Conservation (phyloP, 1,140 invertebrate genomes). For the Ceratosolen solmsi region DNA sequence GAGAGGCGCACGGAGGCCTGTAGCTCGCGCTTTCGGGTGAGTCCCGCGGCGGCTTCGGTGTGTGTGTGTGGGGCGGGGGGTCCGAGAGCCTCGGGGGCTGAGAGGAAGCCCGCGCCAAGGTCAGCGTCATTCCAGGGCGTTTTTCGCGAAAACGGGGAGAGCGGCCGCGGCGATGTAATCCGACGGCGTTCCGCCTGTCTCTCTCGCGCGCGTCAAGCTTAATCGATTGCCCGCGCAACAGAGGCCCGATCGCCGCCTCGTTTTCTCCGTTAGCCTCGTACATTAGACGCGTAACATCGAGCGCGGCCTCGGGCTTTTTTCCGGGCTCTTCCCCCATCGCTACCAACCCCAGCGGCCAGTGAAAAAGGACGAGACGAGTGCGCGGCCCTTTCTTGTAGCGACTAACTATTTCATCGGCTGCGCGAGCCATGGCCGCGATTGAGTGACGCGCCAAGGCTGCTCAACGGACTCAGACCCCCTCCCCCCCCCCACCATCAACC, state of each 20-base stretch:
- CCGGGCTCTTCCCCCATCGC: no score
- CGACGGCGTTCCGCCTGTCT: constrained; percentile 46
- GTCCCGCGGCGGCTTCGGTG: no score
- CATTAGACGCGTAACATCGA: constrained; percentile 5
- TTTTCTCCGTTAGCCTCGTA: neutral
- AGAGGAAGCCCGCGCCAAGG: neutral
- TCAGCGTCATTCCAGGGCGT: constrained; percentile 28
- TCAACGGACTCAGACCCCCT: no score
- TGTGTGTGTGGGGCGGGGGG: no score
- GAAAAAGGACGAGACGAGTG: no score
- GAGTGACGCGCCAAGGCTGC: constrained; percentile 32
- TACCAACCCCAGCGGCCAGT: no score
- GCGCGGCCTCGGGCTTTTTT: neutral
- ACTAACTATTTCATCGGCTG: constrained; percentile 47
- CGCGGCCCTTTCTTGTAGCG: constrained; percentile 18
- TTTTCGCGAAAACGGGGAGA: constrained; percentile 37
- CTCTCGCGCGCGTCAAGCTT: constrained; percentile 38
- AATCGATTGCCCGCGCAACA: constrained; percentile 44
- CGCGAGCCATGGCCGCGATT: constrained; percentile 25
- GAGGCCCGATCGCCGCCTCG: neutral
- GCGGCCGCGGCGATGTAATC: constrained; percentile 10
- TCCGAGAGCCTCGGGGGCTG: no score
- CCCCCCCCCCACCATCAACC: no score
- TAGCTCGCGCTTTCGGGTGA: no score
- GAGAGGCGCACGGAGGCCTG: no score